Percentiles rank a stretch among this genome's conserved stretches.
Evolutionary conservation across 2,113 vertebrate species (phyloP).

Genomic region (Urocitellus parryii): DNA sequence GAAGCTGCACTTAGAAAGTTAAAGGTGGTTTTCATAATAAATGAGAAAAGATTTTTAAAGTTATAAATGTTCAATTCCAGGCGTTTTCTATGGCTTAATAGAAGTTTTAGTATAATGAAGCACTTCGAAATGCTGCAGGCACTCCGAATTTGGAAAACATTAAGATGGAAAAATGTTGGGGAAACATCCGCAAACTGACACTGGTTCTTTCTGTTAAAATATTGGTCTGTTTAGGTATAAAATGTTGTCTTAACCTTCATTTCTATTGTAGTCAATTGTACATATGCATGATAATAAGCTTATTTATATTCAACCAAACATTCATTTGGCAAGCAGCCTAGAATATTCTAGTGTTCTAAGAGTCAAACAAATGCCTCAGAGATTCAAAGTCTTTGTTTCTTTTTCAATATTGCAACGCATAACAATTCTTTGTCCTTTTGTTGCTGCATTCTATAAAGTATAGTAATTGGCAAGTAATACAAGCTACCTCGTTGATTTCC

Average conservation of each 20-base stretch:
- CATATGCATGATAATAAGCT: slow-evolving; percentile 59
- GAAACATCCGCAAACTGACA: slow-evolving; percentile 37
- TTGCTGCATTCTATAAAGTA: slow-evolving; percentile 27
- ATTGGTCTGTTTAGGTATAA: slow-evolving; percentile 28
- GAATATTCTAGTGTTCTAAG: slow-evolving; percentile 60
- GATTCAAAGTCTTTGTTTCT: slow-evolving; percentile 68
- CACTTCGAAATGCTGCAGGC: slow-evolving; percentile 13
- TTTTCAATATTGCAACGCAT: slow-evolving; percentile 50
- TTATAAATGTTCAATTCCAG: slow-evolving; percentile 35
- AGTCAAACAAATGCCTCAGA: slow-evolving; percentile 65
- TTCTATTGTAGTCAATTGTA: slow-evolving; percentile 48
- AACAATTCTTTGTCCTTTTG: slow-evolving; percentile 54
- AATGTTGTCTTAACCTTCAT: slow-evolving; percentile 37
- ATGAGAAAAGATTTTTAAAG: slow-evolving; percentile 47
- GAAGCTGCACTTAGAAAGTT: slow-evolving; percentile 30
- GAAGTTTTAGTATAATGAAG: slow-evolving; percentile 11
- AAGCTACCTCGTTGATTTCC: background rate
- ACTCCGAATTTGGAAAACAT: slow-evolving; percentile 26
- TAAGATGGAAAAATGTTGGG: background rate
- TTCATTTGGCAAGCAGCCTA: slow-evolving; percentile 66
- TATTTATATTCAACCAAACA: slow-evolving; percentile 72
- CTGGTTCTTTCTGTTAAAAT: slow-evolving; percentile 41
- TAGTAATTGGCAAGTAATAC: slow-evolving; percentile 9
- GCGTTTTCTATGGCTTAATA: slow-evolving; percentile 32
- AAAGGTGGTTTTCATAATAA: slow-evolving; percentile 34